Evolutionary conservation across 2,888 invertebrate species (phyloP), one percentile per base, ranked within the genome.

Genomic region (Saturnia pavonia): DNA sequence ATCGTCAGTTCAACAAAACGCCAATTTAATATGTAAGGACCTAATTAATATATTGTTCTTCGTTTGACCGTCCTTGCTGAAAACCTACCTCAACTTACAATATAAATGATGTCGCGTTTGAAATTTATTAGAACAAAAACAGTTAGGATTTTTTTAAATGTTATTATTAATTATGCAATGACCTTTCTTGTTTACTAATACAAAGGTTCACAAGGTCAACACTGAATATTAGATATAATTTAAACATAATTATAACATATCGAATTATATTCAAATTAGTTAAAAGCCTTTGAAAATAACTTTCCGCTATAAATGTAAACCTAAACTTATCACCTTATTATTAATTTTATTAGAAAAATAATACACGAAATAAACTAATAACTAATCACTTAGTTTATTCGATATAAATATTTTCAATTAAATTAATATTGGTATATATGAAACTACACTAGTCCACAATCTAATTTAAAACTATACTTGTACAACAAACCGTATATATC

Each of bases 381-480:
- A 8, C 22, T n/a, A 54, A 22, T 7, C 8, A 1, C n/a, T 54
- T 22, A 1, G 9, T n/a, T 54, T 9, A 54, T 22, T 54, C 48
- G 9, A 22, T n/a, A 54, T 65, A n/a, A 19, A 65, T 34, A 19
- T 65, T 16, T 22, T 19, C 22, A 40, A 65, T 40, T 22, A 68
- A 68, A 68, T 68, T 68, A 68, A 54, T 7, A 54, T 60, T 27
- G 45, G 9, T 42, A 40, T 34, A 34, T n/a, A 51, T 54, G 9
- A 25, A 54, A 42, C 22, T 51, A 25, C 34, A 65, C 65, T 40
- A 76, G 74, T 75, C 75, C 73, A 74, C 75, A 85, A 85, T 84
- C 82, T 84, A 83, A 86, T 87, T 85, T 85, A 80, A 85, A 84
- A 82, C 78, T 81, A 80, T 80, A 78, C 78, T 81, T 78, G 77